Base-by-base conservation (phyloP, 2,113 vertebrate species). In the Pedionomus torquatus region DNA sequence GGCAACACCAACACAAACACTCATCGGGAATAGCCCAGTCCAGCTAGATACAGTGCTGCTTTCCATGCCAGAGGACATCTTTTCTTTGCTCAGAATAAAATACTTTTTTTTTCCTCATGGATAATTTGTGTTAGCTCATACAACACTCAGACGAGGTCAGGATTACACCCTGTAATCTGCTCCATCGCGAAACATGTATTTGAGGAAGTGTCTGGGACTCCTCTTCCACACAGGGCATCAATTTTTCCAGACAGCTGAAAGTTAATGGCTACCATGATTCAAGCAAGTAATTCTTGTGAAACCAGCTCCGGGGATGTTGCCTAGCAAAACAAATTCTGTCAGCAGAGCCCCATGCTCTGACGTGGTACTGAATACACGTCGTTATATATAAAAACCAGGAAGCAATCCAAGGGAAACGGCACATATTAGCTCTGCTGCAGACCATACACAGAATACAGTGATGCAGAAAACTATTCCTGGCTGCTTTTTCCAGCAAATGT, bases 231-330 rank as follows among this genome's bases (percentile, higher is more conserved):
- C 44, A 3, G 65, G 77, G 24, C 74, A 87, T 94, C 91, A 93
- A 4, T 80, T 96, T 96, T 97, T 96, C 95, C 97, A 97, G 92
- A 65, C 94, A 57, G 83, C 44, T 43, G 69, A 44, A 94, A 92
- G 69, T 69, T 87, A 84, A 61, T 72, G 76, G 61, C 83, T n/a
- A 11, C 72, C 66, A 51, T 10, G 92, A 91, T 85, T 75, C 54
- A 37, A 25, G 49, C 28, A 6, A 84, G 81, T 51, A 28, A 75
- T 61, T 76, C 94, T 95, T 91, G 96, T 66, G 91, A 91, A 97
- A 97, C 81, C 95, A 79, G 94, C 77, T 80, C 66, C 2, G 58
- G 82, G 76, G 95, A 96, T 76, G 92, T 49, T 87, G 96, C 94
- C 94, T 57, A 87, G 89, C 91, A 76, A 95, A 97, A 92, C 96